Percentiles rank a stretch among this genome's conserved stretches.
Conservation (phyloP, 2,888 invertebrate species). For the Lampropteryx suffumata region DNA sequence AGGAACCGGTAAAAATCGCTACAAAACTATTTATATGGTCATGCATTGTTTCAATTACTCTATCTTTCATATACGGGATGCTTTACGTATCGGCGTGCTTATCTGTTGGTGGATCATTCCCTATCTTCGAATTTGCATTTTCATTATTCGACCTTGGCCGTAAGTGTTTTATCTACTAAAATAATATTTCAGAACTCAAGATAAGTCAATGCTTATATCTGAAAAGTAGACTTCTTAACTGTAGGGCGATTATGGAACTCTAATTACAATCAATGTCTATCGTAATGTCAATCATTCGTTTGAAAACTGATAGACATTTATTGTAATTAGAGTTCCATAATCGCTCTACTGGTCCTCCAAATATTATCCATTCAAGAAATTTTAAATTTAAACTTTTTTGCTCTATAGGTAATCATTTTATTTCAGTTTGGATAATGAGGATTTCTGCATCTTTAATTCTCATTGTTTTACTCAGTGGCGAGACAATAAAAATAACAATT, state of each 20-base stretch:
- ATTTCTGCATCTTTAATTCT: conserved; percentile 40
- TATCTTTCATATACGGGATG: conserved; percentile 55
- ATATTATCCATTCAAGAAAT: no score
- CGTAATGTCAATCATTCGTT: no score
- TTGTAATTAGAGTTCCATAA: no score
- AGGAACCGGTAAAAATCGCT: conserved; percentile 40
- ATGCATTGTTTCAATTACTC: conserved; percentile 38
- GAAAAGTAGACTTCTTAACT: no score
- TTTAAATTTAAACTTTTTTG: no score
- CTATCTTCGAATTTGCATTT: conserved; percentile 58
- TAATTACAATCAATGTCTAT: no score
- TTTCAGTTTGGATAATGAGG: conserved; percentile 48
- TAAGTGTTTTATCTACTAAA: conserved; percentile 39
- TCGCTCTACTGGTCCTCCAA: no score
- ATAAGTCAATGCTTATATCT: no score
- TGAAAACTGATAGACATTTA: no score
- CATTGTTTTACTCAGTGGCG: conserved; percentile 25
- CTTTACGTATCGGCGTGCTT: conserved; percentile 52
- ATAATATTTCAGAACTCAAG: no score
- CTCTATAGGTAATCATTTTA: conserved; percentile 15
- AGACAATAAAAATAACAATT: not conserved
- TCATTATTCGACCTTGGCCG: conserved; percentile 50
- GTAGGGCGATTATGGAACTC: no score
- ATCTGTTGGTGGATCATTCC: conserved; percentile 50
- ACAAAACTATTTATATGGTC: conserved; percentile 43